These are phyloP conservation scores for Salmo trutta DNA, from an alignment of 2,797 vertebrate species.

Conservation along the genomic window DNA sequence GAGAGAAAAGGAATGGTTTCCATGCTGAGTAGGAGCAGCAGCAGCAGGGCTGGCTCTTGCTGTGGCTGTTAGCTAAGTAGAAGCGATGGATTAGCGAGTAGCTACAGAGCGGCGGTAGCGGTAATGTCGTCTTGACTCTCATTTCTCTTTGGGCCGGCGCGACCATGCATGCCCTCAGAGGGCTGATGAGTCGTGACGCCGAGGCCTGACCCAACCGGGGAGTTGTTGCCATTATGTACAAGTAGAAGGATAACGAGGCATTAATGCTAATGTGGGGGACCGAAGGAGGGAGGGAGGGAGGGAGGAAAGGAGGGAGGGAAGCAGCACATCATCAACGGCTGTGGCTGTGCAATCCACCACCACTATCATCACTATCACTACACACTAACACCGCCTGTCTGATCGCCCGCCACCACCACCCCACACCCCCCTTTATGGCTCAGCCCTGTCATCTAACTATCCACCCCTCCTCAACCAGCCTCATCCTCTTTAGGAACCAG, in stretches of 20 bases:
- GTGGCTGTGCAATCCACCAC: slow-evolving; percentile 36
- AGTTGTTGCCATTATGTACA: slow-evolving; percentile 84
- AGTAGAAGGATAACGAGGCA: slow-evolving; percentile 84
- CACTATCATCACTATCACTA: slow-evolving; percentile 48
- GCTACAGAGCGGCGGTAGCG: slow-evolving; percentile 54
- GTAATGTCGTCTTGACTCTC: slow-evolving; percentile 41
- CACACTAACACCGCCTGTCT: slow-evolving; percentile 37
- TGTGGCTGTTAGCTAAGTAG: slow-evolving; percentile 69
- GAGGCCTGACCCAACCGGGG: slow-evolving; percentile 80
- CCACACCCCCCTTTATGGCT: neutral
- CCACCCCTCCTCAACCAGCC: neutral
- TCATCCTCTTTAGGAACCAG: neutral
- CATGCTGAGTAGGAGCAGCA: slow-evolving; percentile 1
- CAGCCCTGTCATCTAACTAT: neutral
- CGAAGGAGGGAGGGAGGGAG: neutral
- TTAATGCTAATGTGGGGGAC: slow-evolving; percentile 78
- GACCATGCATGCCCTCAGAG: slow-evolving; percentile 69
- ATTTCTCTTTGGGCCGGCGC: slow-evolving; percentile 73
- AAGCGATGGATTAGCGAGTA: slow-evolving; percentile 80
- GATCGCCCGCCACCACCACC: slow-evolving; percentile 19
- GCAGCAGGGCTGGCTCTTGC: slow-evolving; percentile 18
- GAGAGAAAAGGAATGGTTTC: slow-evolving; percentile 10
- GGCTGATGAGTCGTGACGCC: slow-evolving; percentile 82
- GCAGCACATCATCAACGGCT: slow-evolving; percentile 68
- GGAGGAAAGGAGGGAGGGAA: slow-evolving; percentile 7